Evolutionary conservation across 2,113 vertebrate species (phyloP), one percentile per base, ranked within the genome.

Genomic region (Mohoua ochrocephala): DNA sequence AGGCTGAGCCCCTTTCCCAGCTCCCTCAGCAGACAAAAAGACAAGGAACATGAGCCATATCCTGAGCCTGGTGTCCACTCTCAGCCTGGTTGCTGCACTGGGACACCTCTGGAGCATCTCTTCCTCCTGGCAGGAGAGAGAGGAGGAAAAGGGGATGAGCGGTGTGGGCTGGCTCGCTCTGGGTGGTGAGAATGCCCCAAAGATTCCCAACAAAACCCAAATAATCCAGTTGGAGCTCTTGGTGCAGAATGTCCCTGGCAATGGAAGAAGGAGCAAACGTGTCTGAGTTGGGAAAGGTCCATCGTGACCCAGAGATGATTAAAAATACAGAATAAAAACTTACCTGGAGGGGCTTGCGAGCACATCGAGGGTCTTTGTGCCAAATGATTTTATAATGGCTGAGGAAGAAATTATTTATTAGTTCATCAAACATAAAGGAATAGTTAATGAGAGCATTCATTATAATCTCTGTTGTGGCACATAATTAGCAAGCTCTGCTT

Each of bases 401-500:
- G 74, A 56, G 94, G 96, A 93, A 95, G 86, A 86, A 97, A 94
- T 96, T 95, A 95, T 95, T 95, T 96, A 97, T 95, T 95, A 95
- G 84, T 71, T 96, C 93, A 88, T 95, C 93, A 93, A 89, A 96
- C 78, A 95, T 87, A 90, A 83, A 95, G 64, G 67, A 83, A 83
- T 47, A 44, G 39, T 52, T 96, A 94, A 97, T 91, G 93, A 91
- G 57, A 69, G 53, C 84, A 92, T 96, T 91, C 47, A 68, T 96
- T 96, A 92, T 69, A 59, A 86, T 90, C 78, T 90, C 82, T 95
- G 88, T 91, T 94, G 78, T 95, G 90, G 89, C 61, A 67, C n/a
- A 24, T 95, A 94, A 97, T 96, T 96, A 97, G 64, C 78, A 67
- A 42, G 56, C 61, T 79, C 65, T 89, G 65, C 42, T 89, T 79